These are phyloP conservation scores for Geodia barretti DNA, from an alignment of 37 sponge, comb jelly and placozoan genomes.

Conservation along the genomic window DNA sequence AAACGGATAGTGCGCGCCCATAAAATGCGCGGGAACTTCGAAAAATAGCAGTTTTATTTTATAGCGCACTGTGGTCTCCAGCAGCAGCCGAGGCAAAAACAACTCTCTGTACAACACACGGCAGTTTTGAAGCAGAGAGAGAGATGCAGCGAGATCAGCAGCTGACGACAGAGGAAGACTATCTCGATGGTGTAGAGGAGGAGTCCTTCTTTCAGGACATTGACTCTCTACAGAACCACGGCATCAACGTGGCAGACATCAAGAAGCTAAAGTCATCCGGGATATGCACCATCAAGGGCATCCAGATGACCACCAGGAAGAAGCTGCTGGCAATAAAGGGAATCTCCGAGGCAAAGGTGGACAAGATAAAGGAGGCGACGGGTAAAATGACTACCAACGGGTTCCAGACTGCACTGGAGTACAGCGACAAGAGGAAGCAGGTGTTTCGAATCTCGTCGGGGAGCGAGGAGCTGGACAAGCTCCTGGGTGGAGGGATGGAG, in stretches of 20 bases:
- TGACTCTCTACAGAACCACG: slow-evolving; percentile 92
- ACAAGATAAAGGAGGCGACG: slow-evolving; percentile 91
- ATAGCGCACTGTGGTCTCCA: too few relatives aligned
- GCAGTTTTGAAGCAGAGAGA: too few relatives aligned
- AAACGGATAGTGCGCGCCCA: too few relatives aligned
- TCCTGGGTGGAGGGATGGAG: slow-evolving; percentile 94
- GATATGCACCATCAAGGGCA: slow-evolving; percentile 97
- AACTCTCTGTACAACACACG: too few relatives aligned
- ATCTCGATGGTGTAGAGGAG: slow-evolving; percentile 6
- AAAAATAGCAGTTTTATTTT: too few relatives aligned
- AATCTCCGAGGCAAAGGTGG: slow-evolving; percentile 98
- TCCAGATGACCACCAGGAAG: slow-evolving; percentile 97
- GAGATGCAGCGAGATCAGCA: too few relatives aligned
- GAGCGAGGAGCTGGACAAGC: slow-evolving; percentile 91
- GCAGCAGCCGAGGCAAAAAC: too few relatives aligned
- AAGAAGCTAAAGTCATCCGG: slow-evolving; percentile 96
- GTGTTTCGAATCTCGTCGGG: slow-evolving; percentile 94
- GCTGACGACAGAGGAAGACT: neutral
- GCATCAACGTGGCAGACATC: slow-evolving; percentile 98
- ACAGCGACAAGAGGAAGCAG: slow-evolving; percentile 91
- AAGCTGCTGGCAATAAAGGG: slow-evolving; percentile 92
- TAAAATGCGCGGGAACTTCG: too few relatives aligned
- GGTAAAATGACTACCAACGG: slow-evolving; percentile 30
- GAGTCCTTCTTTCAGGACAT: slow-evolving; percentile 93
- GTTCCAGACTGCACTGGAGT: slow-evolving; percentile 97